Base-by-base conservation (phyloP, 2,888 invertebrate species). In the Allacma fusca region DNA sequence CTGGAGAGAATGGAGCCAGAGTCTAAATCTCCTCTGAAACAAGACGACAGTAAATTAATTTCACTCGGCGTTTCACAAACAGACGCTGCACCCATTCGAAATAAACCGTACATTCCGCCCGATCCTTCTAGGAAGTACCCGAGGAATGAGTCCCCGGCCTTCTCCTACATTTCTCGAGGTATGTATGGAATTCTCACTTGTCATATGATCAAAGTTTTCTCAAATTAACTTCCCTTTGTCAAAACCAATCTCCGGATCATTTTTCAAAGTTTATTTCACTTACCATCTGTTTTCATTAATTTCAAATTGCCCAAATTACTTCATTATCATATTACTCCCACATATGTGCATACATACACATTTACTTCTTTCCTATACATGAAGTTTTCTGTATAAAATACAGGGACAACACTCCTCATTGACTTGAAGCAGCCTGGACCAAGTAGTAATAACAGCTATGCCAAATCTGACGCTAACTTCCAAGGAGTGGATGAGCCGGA, bases 1-100 rank as follows among this genome's bases (percentile, higher is more conserved):
- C 5, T 12, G 16, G 19, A n/a, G 50, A 50, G 19, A 12, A 50
- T 50, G 50, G 50, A 50, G 2, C 50, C n/a, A 2, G 50, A 50
- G 50, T 4, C 50, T 5, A 50, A 50, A 50, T 50, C 50, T 50
- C 50, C 19, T 19, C 2, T 50, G n/a, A 16, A 50, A 50, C 50
- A 50, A 50, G 16, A n/a, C 50, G 50, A 19, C 50, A 19, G 19
- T n/a, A n/a, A 50, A 50, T 19, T 50, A 50, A 50, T 50, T 50
- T 50, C 19, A 5, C 19, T 16, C 50, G 16, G 16, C 50, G 50
- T 50, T 50, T 50, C 50, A 50, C 19, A 50, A 50, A 50, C 50
- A 50, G 50, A 50, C 50, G 50, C 50, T n/a, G 50, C 19, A n/a
- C 50, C 50, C 50, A 50, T 50, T 50, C 50, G 50, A 50, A 50